Conservation (phyloP, 1,140 invertebrate species). For the Bathynomus jamesi region DNA sequence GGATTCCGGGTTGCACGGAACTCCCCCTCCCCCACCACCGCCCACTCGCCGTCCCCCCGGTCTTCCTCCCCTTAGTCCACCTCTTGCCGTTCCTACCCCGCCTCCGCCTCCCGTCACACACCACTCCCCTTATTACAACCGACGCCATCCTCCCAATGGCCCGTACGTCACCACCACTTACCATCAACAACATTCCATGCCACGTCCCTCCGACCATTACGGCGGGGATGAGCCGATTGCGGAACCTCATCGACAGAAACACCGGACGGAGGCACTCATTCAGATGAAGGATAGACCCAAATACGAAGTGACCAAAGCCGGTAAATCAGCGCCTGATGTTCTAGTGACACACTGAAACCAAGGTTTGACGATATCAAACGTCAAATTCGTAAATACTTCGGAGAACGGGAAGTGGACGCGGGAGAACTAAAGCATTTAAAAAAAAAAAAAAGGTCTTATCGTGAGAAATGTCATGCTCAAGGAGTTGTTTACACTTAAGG, state of each 20-base stretch:
- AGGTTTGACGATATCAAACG: neutral
- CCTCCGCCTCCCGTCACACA: constrained; percentile 39
- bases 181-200: constrained; percentile 17
- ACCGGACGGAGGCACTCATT: constrained; percentile 55
- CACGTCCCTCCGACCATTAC: neutral
- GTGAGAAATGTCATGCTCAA: neutral
- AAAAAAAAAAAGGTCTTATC: neutral
- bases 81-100: constrained; percentile 31
- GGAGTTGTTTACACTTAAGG: neutral
- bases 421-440: neutral
- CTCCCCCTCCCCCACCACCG: constrained; percentile 33
- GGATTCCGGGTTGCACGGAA: constrained; percentile 25
- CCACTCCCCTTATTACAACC: constrained; percentile 29
- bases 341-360: constrained; percentile 63
- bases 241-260: constrained; percentile 37
- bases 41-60: constrained; percentile 32
- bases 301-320: constrained; percentile 44
- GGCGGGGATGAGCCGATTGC: constrained; percentile 35
- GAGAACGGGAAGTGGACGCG: neutral
- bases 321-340: constrained; percentile 77
- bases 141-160: constrained; percentile 5
- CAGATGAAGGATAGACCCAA: constrained; percentile 49
- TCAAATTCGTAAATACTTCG: neutral
- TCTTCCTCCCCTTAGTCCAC: constrained; percentile 19
- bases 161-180: constrained; percentile 19